Conservation (phyloP, 2,113 vertebrate species). For the Xenopus tropicalis region UCB_Xtro_10.0 CM004450.2:38870501-38871000, state of each 20-base stretch:
- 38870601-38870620: slow-evolving; percentile 87
- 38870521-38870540: slow-evolving; percentile 90
- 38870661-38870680: slow-evolving; percentile 72
- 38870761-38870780: slow-evolving; percentile 98
- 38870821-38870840: slow-evolving; percentile 89
- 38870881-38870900: not conserved
- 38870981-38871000: slow-evolving; percentile 10
- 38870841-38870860: slow-evolving; percentile 50
- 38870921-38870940: not conserved
- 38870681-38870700: slow-evolving; percentile 83
- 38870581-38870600: slow-evolving; percentile 94
- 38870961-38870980: slow-evolving; percentile 20
- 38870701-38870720: slow-evolving; percentile 98
- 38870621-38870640: slow-evolving; percentile 86
- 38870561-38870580: slow-evolving; percentile 96
- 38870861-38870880: not conserved
- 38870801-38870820: slow-evolving; percentile 92
- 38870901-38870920: not conserved
- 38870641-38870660: slow-evolving; percentile 65
- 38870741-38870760: slow-evolving; percentile 95
- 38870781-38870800: slow-evolving; percentile 96
- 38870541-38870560: slow-evolving; percentile 91
- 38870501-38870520: slow-evolving; percentile 44
- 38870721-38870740: slow-evolving; percentile 99
- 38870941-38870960: not conserved